Percentiles rank a stretch among this genome's conserved stretches.
Evolutionary conservation across 2,113 vertebrate genomes (phyloP).

Genomic region (Lipotes vexillifer): DNA sequence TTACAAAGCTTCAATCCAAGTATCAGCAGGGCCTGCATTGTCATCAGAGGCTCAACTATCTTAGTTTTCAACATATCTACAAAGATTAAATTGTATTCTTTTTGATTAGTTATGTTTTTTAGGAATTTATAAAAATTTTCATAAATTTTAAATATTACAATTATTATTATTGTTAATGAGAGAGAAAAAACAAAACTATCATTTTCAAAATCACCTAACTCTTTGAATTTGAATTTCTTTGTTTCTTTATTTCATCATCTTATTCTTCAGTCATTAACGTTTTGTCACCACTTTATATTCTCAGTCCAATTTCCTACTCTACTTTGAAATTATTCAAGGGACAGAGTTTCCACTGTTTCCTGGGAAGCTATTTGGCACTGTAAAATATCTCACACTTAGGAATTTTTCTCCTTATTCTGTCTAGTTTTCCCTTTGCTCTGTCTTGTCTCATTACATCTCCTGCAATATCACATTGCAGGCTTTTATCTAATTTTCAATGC

Average conservation of each 20-base stretch:
- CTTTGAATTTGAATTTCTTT: neutral
- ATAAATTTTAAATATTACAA: neutral
- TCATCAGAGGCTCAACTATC: neutral
- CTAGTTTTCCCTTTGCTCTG: neutral
- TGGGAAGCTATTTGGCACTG: neutral
- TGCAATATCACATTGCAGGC: neutral
- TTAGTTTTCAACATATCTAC: neutral
- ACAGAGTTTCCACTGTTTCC: neutral
- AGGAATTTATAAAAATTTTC: neutral
- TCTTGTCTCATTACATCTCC: constrained; percentile 22
- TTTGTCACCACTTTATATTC: neutral
- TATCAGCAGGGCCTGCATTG: rapidly evolving
- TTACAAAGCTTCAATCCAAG: neutral
- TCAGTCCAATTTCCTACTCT: neutral
- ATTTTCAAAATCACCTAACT: neutral
- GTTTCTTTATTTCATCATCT: neutral
- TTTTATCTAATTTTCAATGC: constrained; percentile 28
- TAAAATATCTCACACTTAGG: neutral
- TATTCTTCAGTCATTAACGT: neutral
- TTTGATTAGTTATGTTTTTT: neutral
- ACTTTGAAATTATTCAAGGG: neutral
- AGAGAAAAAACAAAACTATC: neutral
- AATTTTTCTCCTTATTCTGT: neutral
- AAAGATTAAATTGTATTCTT: neutral
- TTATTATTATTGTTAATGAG: neutral